phyloP scores from a whole-genome alignment of 2,888 invertebrate species.

The Agonopterix subpropinquella region DNA sequence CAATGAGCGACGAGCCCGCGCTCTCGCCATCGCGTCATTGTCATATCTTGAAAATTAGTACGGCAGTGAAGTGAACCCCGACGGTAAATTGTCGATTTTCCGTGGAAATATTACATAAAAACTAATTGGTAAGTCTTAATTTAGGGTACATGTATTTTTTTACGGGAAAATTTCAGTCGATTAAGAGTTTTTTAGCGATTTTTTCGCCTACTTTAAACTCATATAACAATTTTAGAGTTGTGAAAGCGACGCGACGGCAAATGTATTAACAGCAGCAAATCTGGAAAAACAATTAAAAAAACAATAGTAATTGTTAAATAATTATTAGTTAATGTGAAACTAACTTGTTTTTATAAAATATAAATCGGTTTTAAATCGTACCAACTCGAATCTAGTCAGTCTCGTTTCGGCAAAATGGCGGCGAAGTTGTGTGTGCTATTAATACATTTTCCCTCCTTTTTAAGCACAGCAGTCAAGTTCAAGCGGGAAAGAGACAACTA shows the following conservation, averaged over 20 bases:
- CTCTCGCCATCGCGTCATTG: constrained; percentile 72
- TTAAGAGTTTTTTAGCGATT: constrained; percentile 18
- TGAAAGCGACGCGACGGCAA: neutral
- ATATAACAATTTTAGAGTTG: constrained; percentile 1
- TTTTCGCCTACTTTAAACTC: constrained; percentile 6
- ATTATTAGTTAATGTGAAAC: neutral
- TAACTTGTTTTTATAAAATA: neutral
- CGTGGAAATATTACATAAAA: constrained; percentile 51
- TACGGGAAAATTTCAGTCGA: constrained; percentile 10
- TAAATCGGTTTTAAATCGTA: constrained; percentile 26
- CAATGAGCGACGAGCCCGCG: constrained; percentile 66
- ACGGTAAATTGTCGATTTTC: constrained; percentile 67
- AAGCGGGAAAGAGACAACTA: constrained; percentile 43
- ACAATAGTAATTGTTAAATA: neutral
- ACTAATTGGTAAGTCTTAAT: constrained; percentile 44
- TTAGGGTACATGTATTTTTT: constrained; percentile 18
- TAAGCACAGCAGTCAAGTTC: constrained; percentile 13
- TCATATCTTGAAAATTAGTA: constrained; percentile 74
- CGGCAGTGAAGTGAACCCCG: constrained; percentile 72
- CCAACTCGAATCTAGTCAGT: constrained; percentile 45
- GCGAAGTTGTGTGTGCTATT: constrained; percentile 60
- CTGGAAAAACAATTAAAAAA: no score
- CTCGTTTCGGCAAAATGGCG: constrained; percentile 70
- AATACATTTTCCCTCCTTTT: constrained; percentile 53
- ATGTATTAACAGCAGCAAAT: neutral